Evolutionary conservation across 2,113 vertebrate genomes (phyloP).

Genomic region (Poeciliopsis occidentalis): DNA sequence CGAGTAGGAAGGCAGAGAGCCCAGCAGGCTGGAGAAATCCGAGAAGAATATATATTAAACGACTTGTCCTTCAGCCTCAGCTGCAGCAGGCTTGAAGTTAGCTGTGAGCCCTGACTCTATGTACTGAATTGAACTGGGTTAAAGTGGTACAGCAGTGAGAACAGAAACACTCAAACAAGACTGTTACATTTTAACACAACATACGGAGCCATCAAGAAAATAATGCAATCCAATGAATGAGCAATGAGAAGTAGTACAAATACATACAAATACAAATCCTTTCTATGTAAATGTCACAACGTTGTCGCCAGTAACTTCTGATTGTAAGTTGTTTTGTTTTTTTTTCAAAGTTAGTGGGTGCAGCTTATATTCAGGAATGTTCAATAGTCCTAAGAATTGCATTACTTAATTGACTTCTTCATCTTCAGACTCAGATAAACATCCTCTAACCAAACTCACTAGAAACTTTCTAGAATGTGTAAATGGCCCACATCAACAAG

Average conservation of each 20-base stretch:
- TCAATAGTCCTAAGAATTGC: too few relatives aligned
- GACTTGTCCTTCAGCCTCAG: constrained; percentile 36
- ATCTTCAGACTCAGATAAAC: constrained; percentile 33
- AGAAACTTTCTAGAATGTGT: constrained; percentile 1
- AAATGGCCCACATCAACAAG: constrained; percentile 34
- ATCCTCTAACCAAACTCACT: constrained; percentile 40
- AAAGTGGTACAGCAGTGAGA: constrained; percentile 18
- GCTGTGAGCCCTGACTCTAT: constrained; percentile 24
- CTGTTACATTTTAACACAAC: not conserved
- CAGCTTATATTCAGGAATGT: too few relatives aligned
- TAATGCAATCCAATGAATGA: not conserved
- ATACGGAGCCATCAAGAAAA: not conserved
- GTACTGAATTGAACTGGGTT: constrained; percentile 16
- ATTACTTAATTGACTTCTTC: constrained; percentile 62
- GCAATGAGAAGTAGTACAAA: not conserved
- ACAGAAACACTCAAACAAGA: constrained; percentile 9
- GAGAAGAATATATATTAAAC: constrained; percentile 23
- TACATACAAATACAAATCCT: too few relatives aligned
- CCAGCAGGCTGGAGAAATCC: constrained; percentile 18
- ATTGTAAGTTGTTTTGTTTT: too few relatives aligned
- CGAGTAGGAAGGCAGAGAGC: constrained; percentile 18
- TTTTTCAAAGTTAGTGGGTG: too few relatives aligned
- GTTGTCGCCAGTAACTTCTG: too few relatives aligned
- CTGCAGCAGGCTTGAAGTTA: not conserved
- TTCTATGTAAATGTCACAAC: too few relatives aligned